Evolutionary conservation across 1,140 invertebrate genomes (phyloP), one percentile per base, ranked within the genome.

Genomic region (Drosophila miranda): DNA sequence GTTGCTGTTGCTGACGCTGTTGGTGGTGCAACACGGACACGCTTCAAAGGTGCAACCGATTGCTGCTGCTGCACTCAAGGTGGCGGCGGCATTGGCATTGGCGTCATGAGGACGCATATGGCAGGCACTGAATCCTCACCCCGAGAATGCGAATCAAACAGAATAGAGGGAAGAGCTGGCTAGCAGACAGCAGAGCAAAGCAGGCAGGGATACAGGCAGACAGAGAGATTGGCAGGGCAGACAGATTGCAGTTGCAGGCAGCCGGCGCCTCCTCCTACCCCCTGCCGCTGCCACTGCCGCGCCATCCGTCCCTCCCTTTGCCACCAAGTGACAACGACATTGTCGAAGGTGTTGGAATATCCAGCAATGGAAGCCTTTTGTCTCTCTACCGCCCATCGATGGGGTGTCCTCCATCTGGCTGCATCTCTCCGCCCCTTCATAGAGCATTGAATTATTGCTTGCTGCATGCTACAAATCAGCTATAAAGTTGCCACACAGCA

Each of bases 21-120:
- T 76, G 80, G 80, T 83, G 80, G 72, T 84, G 80, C 71, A 59
- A 78, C 70, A 84, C 67, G 72, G 81, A 77, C 81, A 81, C 77
- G 81, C 81, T 77, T 84, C 77, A 81, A 84, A 84, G 81, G 81
- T 86, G 81, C 81, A 80, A 77, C 68, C 81, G 81, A 84, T 67
- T 84, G 61, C 61, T 38, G 38, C 62, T 61, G 62, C 46, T 45
- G 76, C 81, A 84, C 82, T 84, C 68, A 81, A 80, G 77, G 63
- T 38, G 34, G 34, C 11, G 34, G 34, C 30, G 30, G 30, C 34
- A 38, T 5, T 38, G 34, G 34, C 34, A 13, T 13, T 38, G 34
- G 34, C 75, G 75, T 75, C 71, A 77, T 48, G 59, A 70, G 64
- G 73, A 75, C 68, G 81, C 72, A 84, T 50, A 57, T 73, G 62